Conservation (phyloP, 2,113 vertebrate species). For the Hiodon alosoides region DNA sequence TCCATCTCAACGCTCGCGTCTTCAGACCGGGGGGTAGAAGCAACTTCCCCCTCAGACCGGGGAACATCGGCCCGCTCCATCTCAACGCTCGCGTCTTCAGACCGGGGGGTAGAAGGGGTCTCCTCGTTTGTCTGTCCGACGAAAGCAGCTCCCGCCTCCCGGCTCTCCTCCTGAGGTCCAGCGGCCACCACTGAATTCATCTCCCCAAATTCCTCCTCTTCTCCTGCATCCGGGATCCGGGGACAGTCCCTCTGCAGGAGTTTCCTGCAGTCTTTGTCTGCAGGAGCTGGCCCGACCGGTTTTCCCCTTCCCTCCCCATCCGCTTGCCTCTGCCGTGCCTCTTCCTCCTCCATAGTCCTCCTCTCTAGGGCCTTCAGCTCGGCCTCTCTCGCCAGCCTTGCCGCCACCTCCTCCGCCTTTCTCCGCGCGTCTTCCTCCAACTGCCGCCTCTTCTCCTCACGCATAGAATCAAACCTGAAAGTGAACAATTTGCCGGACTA, state of each 20-base stretch:
- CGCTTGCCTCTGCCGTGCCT: slow-evolving; percentile 13
- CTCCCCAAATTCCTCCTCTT: slow-evolving; percentile 25
- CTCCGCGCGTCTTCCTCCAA: slow-evolving; percentile 36
- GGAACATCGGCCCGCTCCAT: too few relatives aligned
- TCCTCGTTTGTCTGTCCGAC: not conserved
- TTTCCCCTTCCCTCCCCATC: not conserved
- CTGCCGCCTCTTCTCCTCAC: slow-evolving; percentile 51
- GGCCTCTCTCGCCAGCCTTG: slow-evolving; percentile 14
- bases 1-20: slow-evolving; percentile 24
- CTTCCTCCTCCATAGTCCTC: not conserved
- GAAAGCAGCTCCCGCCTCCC: not conserved
- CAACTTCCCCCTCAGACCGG: too few relatives aligned
- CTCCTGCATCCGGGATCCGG: not conserved
- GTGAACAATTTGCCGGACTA: not conserved
- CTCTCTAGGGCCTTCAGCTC: not conserved
- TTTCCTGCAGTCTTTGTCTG: slow-evolving; percentile 50
- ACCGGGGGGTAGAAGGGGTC: too few relatives aligned
- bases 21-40: too few relatives aligned
- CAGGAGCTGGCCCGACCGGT: slow-evolving; percentile 47
- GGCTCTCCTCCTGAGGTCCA: slow-evolving; percentile 26
- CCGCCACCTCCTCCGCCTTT: slow-evolving; percentile 25
- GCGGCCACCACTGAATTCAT: slow-evolving; percentile 8
- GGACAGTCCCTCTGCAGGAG: not conserved
- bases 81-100: too few relatives aligned
- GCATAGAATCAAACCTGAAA: slow-evolving; percentile 54